Conservation (phyloP, 37 sponge, comb jelly and placozoan species). For the Crambe crambe region DNA sequence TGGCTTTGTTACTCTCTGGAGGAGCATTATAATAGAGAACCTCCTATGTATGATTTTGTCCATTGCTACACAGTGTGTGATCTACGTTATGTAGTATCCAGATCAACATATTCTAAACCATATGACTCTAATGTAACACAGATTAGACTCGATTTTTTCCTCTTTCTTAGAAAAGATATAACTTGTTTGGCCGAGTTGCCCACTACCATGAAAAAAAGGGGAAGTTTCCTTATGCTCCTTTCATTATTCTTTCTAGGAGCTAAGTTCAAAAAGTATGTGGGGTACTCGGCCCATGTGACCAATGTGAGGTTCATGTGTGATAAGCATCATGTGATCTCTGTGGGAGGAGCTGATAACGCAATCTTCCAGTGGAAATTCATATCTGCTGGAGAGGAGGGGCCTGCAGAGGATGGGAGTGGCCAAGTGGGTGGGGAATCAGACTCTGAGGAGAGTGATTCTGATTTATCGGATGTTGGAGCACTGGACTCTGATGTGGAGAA, state of each 20-base stretch:
- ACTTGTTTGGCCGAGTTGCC: no score
- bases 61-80: no score
- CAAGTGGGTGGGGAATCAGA: slow-evolving; percentile 55
- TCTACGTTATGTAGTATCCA: no score
- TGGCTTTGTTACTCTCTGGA: no score
- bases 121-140: no score
- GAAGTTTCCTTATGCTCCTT: not conserved
- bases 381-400: slow-evolving; percentile 41
- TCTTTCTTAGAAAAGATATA: no score
- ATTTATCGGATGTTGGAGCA: slow-evolving; percentile 81
- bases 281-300: slow-evolving; percentile 98
- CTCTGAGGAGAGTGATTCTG: slow-evolving; percentile 86
- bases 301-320: slow-evolving; percentile 87
- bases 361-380: slow-evolving; percentile 95
- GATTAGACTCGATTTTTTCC: not conserved
- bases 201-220: not conserved
- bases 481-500: slow-evolving; percentile 90
- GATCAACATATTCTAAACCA: no score
- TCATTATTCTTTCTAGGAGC: slow-evolving; percentile 57
- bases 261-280: slow-evolving; percentile 89
- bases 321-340: slow-evolving; percentile 77
- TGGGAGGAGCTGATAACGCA: slow-evolving; percentile 95
- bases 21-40: no score
- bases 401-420: not conserved
- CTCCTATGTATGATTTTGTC: no score